These are phyloP conservation scores for Cyanoliseus patagonus DNA, from an alignment of 2,113 vertebrate genomes.

Conservation along the genomic window DNA sequence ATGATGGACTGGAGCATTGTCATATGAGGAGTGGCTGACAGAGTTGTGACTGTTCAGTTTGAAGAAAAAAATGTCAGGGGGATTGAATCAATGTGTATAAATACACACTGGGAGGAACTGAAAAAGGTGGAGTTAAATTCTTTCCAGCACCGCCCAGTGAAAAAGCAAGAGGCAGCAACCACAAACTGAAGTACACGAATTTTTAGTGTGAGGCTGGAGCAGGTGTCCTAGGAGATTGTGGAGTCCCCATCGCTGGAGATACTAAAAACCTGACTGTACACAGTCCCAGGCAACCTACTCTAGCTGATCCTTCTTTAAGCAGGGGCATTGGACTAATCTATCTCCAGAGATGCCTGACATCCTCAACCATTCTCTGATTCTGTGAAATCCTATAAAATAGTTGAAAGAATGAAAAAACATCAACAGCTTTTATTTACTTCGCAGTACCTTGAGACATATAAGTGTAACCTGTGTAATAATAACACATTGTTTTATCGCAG, in stretches of 20 bases:
- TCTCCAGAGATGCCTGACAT: background rate
- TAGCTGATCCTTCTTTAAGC: background rate
- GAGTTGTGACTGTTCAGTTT: background rate
- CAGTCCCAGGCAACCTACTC: background rate
- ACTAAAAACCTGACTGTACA: background rate
- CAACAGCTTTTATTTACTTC: background rate
- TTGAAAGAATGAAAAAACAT: background rate
- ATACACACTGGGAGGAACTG: rapidly evolving
- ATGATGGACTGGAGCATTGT: background rate
- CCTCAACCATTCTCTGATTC: background rate
- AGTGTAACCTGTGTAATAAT: background rate
- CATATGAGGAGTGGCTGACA: background rate
- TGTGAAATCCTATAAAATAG: background rate
- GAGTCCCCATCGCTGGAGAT: background rate
- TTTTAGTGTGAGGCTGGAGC: background rate
- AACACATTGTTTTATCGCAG: background rate
- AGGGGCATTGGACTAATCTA: background rate
- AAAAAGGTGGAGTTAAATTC: background rate
- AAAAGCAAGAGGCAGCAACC: background rate
- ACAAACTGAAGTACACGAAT: background rate
- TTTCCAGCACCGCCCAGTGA: background rate
- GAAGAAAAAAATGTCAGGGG: background rate
- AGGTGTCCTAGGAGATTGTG: background rate
- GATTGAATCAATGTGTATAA: background rate
- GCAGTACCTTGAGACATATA: background rate